Base-by-base conservation (phyloP, 2,888 invertebrate genomes). In the Lottia scabra region DNA sequence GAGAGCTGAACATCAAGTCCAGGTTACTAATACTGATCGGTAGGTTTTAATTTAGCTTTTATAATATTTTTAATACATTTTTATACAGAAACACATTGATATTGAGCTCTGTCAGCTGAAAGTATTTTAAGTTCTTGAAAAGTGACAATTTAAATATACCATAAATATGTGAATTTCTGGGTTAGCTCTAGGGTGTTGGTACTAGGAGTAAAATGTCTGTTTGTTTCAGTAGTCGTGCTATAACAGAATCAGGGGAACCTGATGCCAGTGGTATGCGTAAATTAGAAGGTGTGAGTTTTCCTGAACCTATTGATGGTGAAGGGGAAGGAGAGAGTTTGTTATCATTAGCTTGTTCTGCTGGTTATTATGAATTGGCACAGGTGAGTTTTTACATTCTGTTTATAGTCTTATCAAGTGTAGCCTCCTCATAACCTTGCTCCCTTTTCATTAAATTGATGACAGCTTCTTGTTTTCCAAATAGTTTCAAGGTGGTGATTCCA, bases 281-380 rank as follows among this genome's bases (percentile, higher is more conserved):
- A 75, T 96, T 96, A 67, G 97, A 98, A 91, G 97, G 97, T 68
- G 93, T 96, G 74, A 96, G 95, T 86, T 95, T 97, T 76, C 96
- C 97, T 92, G 98, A 98, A 92, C 96, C 97, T 79, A 97, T 96
- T 75, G 98, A 98, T 91, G 56, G 56, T 23, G 56, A 56, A 56
- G 56, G 56, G 10, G 98, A 98, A 90, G 98, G 98, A 81, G 98
- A 99, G 91, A 97, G 97, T 87, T 92, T 99, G 78, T 92, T 99
- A 78, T 97, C 97, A 71, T 93, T 98, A 85, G 98, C 98, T 76
- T 98, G 98, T 91, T 97, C 97, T 77, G 97, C 98, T 77, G 98
- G 98, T 67, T 98, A 98, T 91, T 98, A 95, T 91, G 98, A 98
- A 91, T 93, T 98, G 82, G 98, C 97, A 83, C 97, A 98, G 93